Conservation (phyloP, 1,140 invertebrate species). For the Eulimnadia texana region DNA sequence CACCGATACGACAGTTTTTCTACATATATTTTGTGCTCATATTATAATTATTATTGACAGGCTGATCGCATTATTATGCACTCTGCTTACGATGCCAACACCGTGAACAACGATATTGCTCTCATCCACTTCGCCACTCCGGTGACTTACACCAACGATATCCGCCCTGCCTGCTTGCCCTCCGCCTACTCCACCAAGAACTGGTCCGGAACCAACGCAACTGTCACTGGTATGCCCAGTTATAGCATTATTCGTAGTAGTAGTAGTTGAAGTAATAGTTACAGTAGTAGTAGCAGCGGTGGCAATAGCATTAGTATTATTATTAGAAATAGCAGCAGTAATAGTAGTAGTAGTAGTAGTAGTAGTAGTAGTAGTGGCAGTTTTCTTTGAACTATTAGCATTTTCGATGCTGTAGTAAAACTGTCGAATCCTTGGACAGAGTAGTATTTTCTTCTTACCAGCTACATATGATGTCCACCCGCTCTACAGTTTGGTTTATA, state of each 20-base stretch:
- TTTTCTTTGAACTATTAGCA: too few relatives aligned
- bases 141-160: conserved; percentile 12
- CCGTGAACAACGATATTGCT: conserved; percentile 17
- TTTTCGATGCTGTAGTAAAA: too few relatives aligned
- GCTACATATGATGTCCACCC: too few relatives aligned
- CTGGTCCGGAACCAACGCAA: neutral
- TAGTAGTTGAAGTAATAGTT: neutral
- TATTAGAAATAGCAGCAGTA: too few relatives aligned
- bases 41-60: neutral
- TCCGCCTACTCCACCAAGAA: neutral
- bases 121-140: conserved; percentile 18
- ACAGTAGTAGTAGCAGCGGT: too few relatives aligned
- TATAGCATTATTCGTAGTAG: neutral
- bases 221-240: conserved; percentile 13
- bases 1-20: too few relatives aligned
- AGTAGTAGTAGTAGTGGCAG: too few relatives aligned
- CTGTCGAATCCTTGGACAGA: too few relatives aligned
- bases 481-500: too few relatives aligned
- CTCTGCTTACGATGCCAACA: neutral
- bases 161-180: conserved; percentile 19
- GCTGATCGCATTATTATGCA: neutral
- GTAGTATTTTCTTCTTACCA: too few relatives aligned
- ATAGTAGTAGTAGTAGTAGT: too few relatives aligned
- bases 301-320: too few relatives aligned
- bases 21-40: neutral